Percentiles rank a stretch among this genome's conserved stretches.
Conservation (phyloP, 2,797 vertebrate genomes). For the Poecilia picta region DNA sequence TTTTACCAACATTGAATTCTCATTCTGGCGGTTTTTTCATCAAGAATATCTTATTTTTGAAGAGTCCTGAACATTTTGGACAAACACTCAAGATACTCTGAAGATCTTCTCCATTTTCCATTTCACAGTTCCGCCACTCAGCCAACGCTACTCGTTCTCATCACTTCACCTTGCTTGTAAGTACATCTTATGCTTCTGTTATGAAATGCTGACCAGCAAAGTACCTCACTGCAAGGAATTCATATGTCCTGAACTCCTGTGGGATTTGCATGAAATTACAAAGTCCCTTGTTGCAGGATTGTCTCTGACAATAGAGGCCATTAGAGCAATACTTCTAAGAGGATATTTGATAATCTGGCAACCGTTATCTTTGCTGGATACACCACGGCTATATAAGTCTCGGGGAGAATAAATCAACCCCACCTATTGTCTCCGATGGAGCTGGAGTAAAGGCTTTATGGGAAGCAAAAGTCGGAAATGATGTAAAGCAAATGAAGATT, state of each 20-base stretch:
- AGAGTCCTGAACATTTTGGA: not conserved
- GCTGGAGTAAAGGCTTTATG: conserved; percentile 46
- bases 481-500: conserved; percentile 18
- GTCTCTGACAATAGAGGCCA: conserved; percentile 59
- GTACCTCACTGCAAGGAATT: conserved; percentile 52
- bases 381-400: conserved; percentile 40
- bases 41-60: not conserved
- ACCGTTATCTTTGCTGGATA: conserved; percentile 51
- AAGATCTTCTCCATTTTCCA: conserved; percentile 11
- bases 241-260: conserved; percentile 52
- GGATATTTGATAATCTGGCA: conserved; percentile 68
- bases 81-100: conserved; percentile 23
- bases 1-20: not conserved
- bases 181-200: conserved; percentile 26
- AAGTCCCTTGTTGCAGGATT: conserved; percentile 36
- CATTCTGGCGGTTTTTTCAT: not conserved
- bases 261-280: conserved; percentile 74
- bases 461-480: conserved; percentile 47
- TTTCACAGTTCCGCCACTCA: conserved; percentile 5
- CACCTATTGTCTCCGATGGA: conserved; percentile 55
- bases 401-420: conserved; percentile 41
- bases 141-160: conserved; percentile 39
- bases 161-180: conserved; percentile 35
- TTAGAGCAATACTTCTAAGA: conserved; percentile 51
- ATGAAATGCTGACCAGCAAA: conserved; percentile 47